A percentile compares a stretch with the other conserved stretches of the same genome.
Evolutionary conservation across 2,113 vertebrate species (phyloP).

Genomic region (Stegastes partitus): DNA sequence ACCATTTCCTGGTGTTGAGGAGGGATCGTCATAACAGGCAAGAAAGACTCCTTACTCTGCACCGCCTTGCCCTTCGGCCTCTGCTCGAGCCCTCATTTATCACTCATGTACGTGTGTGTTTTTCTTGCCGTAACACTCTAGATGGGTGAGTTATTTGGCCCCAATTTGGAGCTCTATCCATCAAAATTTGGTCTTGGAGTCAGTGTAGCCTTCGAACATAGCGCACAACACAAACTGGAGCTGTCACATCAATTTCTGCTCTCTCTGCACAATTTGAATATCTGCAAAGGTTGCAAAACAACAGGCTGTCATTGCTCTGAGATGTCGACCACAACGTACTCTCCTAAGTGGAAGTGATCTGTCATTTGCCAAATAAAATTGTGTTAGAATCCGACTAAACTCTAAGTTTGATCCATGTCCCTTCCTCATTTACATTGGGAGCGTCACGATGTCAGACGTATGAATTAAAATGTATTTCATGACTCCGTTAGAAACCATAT

Average conservation of each 20-base stretch:
- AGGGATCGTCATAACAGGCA: constrained; percentile 50
- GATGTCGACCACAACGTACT: constrained; percentile 13
- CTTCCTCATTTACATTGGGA: not conserved
- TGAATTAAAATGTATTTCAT: not conserved
- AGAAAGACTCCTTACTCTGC: constrained; percentile 49
- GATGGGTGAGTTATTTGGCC: constrained; percentile 53
- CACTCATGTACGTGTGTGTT: constrained; percentile 62
- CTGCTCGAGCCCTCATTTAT: constrained; percentile 72
- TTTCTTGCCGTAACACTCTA: constrained; percentile 59
- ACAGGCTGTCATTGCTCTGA: constrained; percentile 49
- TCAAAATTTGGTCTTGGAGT: constrained; percentile 36
- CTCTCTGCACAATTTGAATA: constrained; percentile 43
- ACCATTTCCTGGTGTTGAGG: constrained; percentile 61
- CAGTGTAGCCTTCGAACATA: constrained; percentile 32
- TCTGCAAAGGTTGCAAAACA: constrained; percentile 55
- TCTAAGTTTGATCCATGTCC: constrained; percentile 21
- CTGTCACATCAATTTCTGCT: constrained; percentile 58
- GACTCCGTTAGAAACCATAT: not conserved
- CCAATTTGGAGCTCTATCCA: constrained; percentile 57
- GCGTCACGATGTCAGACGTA: not conserved
- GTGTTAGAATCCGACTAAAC: constrained; percentile 45
- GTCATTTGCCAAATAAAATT: constrained; percentile 36
- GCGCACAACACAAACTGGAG: constrained; percentile 17
- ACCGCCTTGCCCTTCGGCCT: constrained; percentile 70
- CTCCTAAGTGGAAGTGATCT: constrained; percentile 33